phyloP scores from a whole-genome alignment of 2,888 invertebrate species.

The Microchrysa polita region DNA sequence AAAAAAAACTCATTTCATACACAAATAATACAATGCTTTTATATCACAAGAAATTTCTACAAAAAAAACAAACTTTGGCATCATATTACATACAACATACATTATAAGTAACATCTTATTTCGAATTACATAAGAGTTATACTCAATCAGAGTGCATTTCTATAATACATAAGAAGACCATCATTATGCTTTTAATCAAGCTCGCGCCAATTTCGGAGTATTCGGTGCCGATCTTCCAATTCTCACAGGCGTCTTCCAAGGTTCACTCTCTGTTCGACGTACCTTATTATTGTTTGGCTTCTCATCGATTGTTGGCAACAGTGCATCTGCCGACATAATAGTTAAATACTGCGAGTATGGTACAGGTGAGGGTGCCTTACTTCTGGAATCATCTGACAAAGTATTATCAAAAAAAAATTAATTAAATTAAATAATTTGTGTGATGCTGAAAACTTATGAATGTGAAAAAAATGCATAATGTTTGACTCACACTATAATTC shows the following conservation, averaged over 20 bases:
- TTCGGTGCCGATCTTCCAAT: background rate
- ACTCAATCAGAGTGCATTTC: no score
- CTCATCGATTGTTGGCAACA: conserved; percentile 34
- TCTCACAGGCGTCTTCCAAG: conserved; percentile 1
- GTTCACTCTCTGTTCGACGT: background rate
- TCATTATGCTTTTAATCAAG: conserved; percentile 18
- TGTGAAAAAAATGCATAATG: no score
- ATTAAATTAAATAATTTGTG: background rate
- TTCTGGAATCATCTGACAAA: conserved; percentile 10
- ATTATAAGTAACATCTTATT: no score
- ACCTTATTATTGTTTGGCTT: background rate
- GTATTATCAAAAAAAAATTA: no score
- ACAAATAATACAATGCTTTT: no score
- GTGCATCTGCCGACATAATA: conserved; percentile 15
- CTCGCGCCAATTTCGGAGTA: conserved; percentile 21
- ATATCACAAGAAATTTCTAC: no score
- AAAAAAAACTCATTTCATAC: no score
- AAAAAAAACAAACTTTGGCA: no score
- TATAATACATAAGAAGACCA: no score
- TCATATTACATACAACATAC: no score
- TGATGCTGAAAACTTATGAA: no score
- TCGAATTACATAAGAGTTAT: no score
- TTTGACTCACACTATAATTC: background rate
- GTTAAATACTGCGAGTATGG: conserved; percentile 30
- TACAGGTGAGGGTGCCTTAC: conserved; percentile 8